Conservation (phyloP, 2,797 vertebrate genomes). For the Darevskia nairensis region DNA sequence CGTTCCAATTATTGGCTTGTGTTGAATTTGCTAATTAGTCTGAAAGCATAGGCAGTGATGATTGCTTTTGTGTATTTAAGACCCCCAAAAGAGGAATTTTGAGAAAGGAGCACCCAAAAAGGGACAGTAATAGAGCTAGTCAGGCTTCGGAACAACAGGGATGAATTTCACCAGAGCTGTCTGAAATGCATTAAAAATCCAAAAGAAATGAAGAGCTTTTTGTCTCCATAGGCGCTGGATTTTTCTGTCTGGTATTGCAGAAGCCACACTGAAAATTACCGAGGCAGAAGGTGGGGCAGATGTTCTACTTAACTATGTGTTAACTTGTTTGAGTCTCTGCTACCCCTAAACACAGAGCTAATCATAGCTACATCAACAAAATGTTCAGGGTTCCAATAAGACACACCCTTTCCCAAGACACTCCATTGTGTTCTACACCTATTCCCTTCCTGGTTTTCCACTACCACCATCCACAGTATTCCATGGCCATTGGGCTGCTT, state of each 20-base stretch:
- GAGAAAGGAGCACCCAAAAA: not conserved
- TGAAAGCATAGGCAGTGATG: not conserved
- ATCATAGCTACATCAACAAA: not conserved
- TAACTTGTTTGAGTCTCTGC: not conserved
- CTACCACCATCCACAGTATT: not conserved
- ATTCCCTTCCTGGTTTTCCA: not conserved
- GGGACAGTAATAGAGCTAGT: not conserved
- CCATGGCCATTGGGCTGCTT: not conserved
- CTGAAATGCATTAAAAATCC: not conserved
- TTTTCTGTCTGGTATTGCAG: not conserved
- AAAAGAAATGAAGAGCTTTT: not conserved
- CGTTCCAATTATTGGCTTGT: not conserved
- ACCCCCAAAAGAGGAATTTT: not conserved
- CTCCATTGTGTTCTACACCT: not conserved
- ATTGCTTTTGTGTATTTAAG: not conserved
- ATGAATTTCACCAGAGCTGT: not conserved
- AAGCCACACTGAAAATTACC: not conserved
- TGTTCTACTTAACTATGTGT: not conserved
- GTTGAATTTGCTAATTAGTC: constrained; percentile 3
- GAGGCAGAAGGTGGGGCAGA: not conserved
- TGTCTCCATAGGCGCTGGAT: rapidly evolving
- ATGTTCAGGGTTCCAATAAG: not conserved
- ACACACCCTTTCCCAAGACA: not conserved
- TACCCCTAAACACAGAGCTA: not conserved
- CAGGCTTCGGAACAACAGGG: not conserved